Percentiles rank a stretch among this genome's conserved stretches.
phyloP scores from a whole-genome alignment of 2,888 invertebrate species.

The Thalpophila matura region DNA sequence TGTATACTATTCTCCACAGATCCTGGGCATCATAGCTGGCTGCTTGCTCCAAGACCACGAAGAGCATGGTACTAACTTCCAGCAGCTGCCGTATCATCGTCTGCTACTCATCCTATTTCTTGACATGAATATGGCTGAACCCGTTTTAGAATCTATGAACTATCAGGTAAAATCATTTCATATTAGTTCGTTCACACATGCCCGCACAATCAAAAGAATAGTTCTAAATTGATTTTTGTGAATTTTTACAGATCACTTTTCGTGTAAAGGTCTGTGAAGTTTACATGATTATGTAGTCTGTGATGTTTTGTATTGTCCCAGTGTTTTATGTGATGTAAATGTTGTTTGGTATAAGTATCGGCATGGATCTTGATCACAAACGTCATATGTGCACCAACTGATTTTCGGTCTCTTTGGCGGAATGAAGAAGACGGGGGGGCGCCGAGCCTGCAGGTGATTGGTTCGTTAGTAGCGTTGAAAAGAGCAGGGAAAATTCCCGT shows the following conservation, averaged over 20 bases:
- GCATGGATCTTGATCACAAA: too few relatives aligned
- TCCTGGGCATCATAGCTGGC: conserved; percentile 98
- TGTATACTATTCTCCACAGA: conserved; percentile 69
- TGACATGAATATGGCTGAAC: conserved; percentile 98
- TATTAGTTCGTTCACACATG: too few relatives aligned
- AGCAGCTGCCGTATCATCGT: conserved; percentile 99
- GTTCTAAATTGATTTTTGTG: conserved; percentile 21
- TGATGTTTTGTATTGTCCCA: conserved; percentile 11
- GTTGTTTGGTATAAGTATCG: too few relatives aligned
- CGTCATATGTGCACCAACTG: too few relatives aligned
- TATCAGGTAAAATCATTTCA: conserved; percentile 93
- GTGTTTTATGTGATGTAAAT: conserved; percentile 12
- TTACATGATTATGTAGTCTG: conserved; percentile 10
- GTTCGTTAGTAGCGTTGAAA: too few relatives aligned
- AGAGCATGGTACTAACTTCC: conserved; percentile 96
- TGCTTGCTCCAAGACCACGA: conserved; percentile 99
- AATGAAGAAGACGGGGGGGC: too few relatives aligned
- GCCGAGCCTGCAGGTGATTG: too few relatives aligned
- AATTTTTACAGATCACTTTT: conserved; percentile 26
- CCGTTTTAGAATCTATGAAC: conserved; percentile 98
- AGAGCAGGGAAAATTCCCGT: too few relatives aligned
- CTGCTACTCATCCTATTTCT: conserved; percentile 99
- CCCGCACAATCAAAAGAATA: too few relatives aligned
- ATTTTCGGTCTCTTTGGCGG: too few relatives aligned
- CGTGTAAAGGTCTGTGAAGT: conserved; percentile 27